Base-by-base conservation (phyloP, 2,113 vertebrate species). In the Urocynchramus pylzowi region DNA sequence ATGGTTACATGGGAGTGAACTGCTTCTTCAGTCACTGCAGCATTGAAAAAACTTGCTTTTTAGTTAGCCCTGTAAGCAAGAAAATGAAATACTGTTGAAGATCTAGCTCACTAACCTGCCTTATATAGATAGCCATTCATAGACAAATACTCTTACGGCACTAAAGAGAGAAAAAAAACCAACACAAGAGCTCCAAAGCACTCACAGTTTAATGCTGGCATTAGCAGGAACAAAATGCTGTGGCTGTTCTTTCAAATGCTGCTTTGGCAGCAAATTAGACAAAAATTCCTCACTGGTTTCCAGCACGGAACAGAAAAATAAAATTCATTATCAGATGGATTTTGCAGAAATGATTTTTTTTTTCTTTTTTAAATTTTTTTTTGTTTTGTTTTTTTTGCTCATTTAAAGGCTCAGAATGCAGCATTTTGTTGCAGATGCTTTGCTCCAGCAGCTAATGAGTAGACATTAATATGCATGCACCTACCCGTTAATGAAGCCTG, bases 51-150 rank as follows among this genome's bases (percentile, higher is more conserved):
- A 99, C 99, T 98, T 98, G 96, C 98, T 98, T 98, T 99, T 99
- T 99, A 99, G 99, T 99, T 99, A 99, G 99, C 99, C 99, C 99
- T 99, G 99, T 98, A 99, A 99, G 99, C 99, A 99, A 99, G 99
- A 99, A 99, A 98, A 99, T 78, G 99, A 99, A 98, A 99, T 95
- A 98, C 99, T 97, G 98, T 99, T 99, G 98, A 99, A 98, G 98
- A 98, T 87, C 99, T 98, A 98, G 97, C 98, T 98, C 96, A 74
- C 99, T 99, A 98, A 97, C 98, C 99, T 99, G 95, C 97, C 99
- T 98, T 97, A 97, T 88, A 98, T 96, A 99, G 98, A 97, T 39
- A 97, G 94, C 97, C 96, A 96, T 85, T 97, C 85, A 97, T 59
- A 97, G 96, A 98, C 97, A 97, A 64, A 91, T 84, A 97, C 37